phyloP scores from a whole-genome alignment of 2,888 invertebrate genomes.

The Spilarctia lutea region DNA sequence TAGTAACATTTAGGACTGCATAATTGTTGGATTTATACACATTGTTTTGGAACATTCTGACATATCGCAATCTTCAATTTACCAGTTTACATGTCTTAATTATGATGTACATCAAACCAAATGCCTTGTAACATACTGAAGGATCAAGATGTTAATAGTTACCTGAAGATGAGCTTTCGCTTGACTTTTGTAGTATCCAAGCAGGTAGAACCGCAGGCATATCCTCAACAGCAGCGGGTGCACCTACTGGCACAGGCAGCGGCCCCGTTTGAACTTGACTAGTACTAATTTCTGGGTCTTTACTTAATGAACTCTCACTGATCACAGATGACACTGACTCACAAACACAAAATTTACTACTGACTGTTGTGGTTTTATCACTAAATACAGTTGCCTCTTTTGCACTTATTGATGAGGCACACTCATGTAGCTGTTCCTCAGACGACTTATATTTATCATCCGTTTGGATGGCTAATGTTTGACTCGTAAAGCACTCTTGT shows the following conservation, averaged over 20 bases:
- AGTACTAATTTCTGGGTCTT: conserved; percentile 27
- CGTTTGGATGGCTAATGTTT: conserved; percentile 13
- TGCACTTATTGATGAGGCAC: conserved; percentile 6
- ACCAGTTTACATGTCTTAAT: too few species aligned
- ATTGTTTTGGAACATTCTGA: too few species aligned
- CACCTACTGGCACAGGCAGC: conserved; percentile 73
- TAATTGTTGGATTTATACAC: too few species aligned
- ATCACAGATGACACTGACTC: conserved; percentile 18
- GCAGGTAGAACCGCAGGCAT: conserved; percentile 40
- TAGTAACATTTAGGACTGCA: too few species aligned
- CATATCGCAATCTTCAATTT: too few species aligned
- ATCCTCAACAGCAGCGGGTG: conserved; percentile 54
- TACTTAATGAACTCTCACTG: conserved; percentile 20
- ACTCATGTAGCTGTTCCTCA: conserved; percentile 4
- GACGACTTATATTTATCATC: neutral
- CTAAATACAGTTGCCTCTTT: conserved; percentile 6
- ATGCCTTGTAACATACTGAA: neutral
- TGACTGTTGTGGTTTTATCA: conserved; percentile 20
- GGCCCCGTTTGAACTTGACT: conserved; percentile 64
- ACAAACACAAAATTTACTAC: conserved; percentile 25
- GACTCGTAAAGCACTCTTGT: conserved; percentile 25
- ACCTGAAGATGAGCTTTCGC: conserved; percentile 54
- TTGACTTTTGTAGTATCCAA: conserved; percentile 50
- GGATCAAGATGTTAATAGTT: conserved; percentile 15
- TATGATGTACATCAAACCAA: too few species aligned